Base-by-base conservation (phyloP, 2,797 vertebrate genomes). In the Cuculus canorus region DNA sequence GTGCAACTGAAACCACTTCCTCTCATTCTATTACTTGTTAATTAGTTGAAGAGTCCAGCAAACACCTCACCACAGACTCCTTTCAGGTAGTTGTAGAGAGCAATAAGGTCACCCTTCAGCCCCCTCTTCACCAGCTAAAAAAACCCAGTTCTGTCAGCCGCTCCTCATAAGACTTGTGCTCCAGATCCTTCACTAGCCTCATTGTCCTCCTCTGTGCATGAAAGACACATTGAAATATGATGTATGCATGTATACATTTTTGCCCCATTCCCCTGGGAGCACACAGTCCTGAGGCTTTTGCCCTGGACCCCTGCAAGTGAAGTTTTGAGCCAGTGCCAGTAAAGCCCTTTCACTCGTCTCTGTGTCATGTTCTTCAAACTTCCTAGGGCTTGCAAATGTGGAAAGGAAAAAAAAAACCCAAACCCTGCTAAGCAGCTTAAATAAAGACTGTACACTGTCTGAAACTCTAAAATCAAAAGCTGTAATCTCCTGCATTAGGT, bases 361-460 rank as follows among this genome's bases (percentile, higher is more conserved):
- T 17, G 27, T 33, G 17, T 10, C 33, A 7, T 0, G 7, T 30
- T 65, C 70, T 60, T 39, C 45, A 37, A 45, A 15, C 11, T 32
- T 56, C 41, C 21, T 23, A 4, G 24, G 1, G 0, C 22, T 52
- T 57, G 52, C 5, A 18, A 32, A 33, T 3, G 28, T 1, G 2
- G 43, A 54, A 60, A 61, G 13, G 12, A 23, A 79, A 16, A 53
- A 78, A 48, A 5, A 30, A 1, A 2, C 13, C 18, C 39, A 64
- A 65, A 18, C 22, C 16, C 17, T 1, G 2, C 41, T 45, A 37
- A 70, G 30, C 60, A 30, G n/a, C 50, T 72, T 88, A 24, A 72
- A 47, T 80, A 64, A 35, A 61, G 41, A 3, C 22, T 6, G 12
- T 5, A 35, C 39, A 7, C 10, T 5, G 32, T 7, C 60, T 60